Evolutionary conservation across 2,113 vertebrate species (phyloP).

Genomic region (Microcebus lehilahytsara): DNA sequence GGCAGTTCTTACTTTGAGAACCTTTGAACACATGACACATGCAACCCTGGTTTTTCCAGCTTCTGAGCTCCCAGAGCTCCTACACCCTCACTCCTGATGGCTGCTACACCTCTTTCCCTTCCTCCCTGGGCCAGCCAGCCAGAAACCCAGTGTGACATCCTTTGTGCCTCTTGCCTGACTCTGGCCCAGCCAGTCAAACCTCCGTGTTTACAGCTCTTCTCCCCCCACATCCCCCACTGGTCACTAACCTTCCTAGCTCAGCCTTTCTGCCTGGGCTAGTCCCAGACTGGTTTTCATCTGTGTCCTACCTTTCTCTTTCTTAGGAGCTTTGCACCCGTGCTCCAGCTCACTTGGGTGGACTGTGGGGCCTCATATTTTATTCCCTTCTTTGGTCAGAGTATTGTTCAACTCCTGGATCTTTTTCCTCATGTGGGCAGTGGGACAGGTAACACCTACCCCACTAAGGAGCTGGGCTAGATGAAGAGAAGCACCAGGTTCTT

Average conservation of each 20-base stretch:
- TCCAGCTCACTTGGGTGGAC: background rate
- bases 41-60: background rate
- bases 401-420: background rate
- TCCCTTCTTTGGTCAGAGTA: background rate
- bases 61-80: background rate
- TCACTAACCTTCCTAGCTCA: background rate
- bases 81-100: background rate
- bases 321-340: background rate
- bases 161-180: background rate
- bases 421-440: background rate
- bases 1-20: background rate
- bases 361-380: background rate
- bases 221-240: no score
- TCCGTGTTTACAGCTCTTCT: background rate
- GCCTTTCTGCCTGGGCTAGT: background rate
- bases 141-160: background rate
- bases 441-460: background rate
- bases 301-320: no score
- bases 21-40: background rate
- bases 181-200: background rate
- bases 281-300: background rate
- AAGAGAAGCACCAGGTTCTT: background rate
- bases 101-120: accelerated
- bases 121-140: background rate
- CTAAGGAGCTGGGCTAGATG: background rate